Conservation (phyloP, 53 echinoderm and acorn worm species). For the Patiria pectinifera region DNA sequence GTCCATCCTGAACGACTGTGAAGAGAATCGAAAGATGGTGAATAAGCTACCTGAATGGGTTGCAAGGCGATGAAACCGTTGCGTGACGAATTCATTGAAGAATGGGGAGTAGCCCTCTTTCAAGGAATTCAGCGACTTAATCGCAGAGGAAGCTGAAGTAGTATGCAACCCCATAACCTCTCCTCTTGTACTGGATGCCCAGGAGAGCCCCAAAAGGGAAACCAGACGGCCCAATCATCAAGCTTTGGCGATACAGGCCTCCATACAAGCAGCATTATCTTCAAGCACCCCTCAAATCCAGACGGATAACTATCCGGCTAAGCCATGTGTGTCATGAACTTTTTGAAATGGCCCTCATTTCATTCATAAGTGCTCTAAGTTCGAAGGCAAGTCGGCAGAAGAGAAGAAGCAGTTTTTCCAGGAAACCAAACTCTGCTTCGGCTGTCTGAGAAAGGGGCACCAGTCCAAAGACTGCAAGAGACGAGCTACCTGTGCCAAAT, state of each 20-base stretch:
- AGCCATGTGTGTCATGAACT: no score
- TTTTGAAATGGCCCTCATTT: no score
- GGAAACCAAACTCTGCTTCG: constrained; percentile 36
- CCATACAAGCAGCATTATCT: no score
- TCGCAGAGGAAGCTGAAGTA: constrained; percentile 66
- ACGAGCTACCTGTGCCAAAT: constrained; percentile 39
- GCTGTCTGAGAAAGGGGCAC: constrained; percentile 62
- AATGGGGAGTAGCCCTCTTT: constrained; percentile 56
- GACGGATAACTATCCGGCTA: no score
- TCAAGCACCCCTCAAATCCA: no score
- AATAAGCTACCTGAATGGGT: constrained; percentile 71
- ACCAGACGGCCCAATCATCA: not conserved
- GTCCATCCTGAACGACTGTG: constrained; percentile 68
- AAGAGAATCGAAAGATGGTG: constrained; percentile 68
- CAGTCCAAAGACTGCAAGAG: constrained; percentile 46
- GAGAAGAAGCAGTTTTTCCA: constrained; percentile 35
- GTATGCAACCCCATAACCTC: constrained; percentile 76
- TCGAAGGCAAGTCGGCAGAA: not conserved
- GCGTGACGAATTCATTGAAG: constrained; percentile 61
- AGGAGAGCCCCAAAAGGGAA: not conserved
- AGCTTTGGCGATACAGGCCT: not conserved
- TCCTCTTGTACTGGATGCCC: constrained; percentile 7
- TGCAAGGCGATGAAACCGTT: constrained; percentile 57
- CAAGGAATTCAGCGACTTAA: constrained; percentile 58
- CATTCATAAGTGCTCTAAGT: constrained; percentile 44